A percentile compares a stretch with the other conserved stretches of the same genome.
phyloP scores from a whole-genome alignment of 2,888 invertebrate genomes.

The Neoaliturus tenellus region DNA sequence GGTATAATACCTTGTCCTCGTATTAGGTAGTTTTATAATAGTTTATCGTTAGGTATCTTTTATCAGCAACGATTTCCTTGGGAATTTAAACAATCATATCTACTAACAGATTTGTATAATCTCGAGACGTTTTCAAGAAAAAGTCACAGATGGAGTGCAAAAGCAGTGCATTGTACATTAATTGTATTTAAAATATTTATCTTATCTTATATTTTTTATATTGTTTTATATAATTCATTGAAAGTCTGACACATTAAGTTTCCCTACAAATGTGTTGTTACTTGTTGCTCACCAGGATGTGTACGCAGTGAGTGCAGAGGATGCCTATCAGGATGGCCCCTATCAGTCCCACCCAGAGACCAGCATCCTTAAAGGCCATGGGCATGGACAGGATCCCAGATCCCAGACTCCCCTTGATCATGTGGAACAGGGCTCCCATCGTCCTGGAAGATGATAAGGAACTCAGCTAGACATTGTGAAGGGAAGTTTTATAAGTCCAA shows the following conservation, averaged over 20 bases:
- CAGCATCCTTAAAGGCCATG: slow-evolving; percentile 44
- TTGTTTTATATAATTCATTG: too few relatives aligned
- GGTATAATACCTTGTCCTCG: too few relatives aligned
- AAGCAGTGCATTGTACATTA: too few relatives aligned
- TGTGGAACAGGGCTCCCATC: slow-evolving; percentile 36
- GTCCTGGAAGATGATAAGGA: neutral
- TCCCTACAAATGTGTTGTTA: neutral
- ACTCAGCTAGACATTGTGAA: too few relatives aligned
- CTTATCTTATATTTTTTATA: too few relatives aligned
- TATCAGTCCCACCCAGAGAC: slow-evolving; percentile 33
- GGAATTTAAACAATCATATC: neutral
- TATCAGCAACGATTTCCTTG: neutral
- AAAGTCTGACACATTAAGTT: too few relatives aligned
- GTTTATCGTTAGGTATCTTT: too few relatives aligned
- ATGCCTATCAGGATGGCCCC: slow-evolving; percentile 28
- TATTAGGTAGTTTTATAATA: too few relatives aligned
- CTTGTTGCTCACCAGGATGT: neutral
- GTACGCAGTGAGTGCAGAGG: slow-evolving; percentile 34
- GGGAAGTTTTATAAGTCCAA: too few relatives aligned
- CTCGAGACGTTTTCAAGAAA: neutral
- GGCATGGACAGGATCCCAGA: slow-evolving; percentile 38
- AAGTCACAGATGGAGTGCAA: too few relatives aligned
- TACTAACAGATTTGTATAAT: neutral
- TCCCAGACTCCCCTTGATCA: slow-evolving; percentile 47
- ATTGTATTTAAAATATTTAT: too few relatives aligned